Conservation (phyloP, 1,140 invertebrate species). For the Diorhabda sublineata region DNA sequence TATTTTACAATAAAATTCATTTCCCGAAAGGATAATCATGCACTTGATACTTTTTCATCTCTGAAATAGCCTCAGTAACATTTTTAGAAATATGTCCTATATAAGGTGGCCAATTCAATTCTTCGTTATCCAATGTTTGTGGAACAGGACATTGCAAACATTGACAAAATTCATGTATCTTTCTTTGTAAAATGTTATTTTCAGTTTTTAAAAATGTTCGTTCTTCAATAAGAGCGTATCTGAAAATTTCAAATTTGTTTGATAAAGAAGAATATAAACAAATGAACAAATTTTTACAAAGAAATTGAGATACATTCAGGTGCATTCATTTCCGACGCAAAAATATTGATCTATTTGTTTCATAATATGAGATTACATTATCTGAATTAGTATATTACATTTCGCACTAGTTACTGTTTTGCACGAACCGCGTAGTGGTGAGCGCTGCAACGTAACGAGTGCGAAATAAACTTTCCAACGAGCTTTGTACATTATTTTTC, state of each 20-base stretch:
- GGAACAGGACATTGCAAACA: slow-evolving; percentile 29
- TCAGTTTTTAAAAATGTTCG: slow-evolving; percentile 33
- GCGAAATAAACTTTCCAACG: too few species aligned
- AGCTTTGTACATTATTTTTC: too few species aligned
- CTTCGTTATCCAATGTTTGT: background rate
- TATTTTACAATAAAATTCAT: background rate
- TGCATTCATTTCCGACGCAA: too few species aligned
- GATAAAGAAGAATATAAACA: too few species aligned
- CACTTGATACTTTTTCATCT: slow-evolving; percentile 25
- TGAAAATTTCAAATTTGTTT: slow-evolving; percentile 1
- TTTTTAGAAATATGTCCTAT: slow-evolving; percentile 4
- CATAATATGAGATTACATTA: too few species aligned
- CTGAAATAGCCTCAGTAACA: slow-evolving; percentile 24
- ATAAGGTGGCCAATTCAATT: slow-evolving; percentile 13
- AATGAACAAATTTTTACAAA: too few species aligned
- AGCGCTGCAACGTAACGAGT: background rate
- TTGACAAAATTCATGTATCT: slow-evolving; percentile 34
- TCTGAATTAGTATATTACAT: background rate
- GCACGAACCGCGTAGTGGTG: background rate
- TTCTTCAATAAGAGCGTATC: slow-evolving; percentile 37
- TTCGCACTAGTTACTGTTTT: background rate
- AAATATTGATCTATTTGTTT: too few species aligned
- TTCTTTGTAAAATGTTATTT: slow-evolving; percentile 31
- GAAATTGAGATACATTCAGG: too few species aligned
- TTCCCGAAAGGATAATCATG: slow-evolving; percentile 10